A percentile compares a stretch with the other conserved stretches of the same genome.
These are phyloP conservation scores for Macrostomum lignano DNA, from an alignment of 1,140 invertebrate species.

Conservation along the genomic window DNA sequence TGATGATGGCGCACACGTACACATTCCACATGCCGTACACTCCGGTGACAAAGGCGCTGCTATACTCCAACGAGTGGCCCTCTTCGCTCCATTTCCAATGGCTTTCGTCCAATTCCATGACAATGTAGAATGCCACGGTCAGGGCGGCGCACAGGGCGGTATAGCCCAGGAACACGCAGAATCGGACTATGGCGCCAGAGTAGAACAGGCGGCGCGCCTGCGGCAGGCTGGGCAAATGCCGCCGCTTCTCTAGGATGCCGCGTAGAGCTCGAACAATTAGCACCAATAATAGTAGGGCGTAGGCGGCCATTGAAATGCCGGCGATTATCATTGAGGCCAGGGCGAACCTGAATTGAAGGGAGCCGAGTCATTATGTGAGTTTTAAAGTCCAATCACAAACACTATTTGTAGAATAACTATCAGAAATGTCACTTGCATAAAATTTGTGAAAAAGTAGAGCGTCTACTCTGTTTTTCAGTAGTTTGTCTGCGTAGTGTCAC, in stretches of 20 bases:
- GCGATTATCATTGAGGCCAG: conserved; percentile 66
- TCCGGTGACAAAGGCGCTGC: conserved; percentile 74
- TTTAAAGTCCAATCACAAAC: too few relatives aligned
- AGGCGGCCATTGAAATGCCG: conserved; percentile 54
- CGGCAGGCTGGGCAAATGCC: conserved; percentile 59
- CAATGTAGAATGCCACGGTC: conserved; percentile 71
- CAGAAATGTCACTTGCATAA: too few relatives aligned
- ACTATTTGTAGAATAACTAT: too few relatives aligned
- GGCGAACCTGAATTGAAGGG: not conserved
- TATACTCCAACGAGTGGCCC: conserved; percentile 51
- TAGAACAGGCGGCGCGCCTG: conserved; percentile 56
- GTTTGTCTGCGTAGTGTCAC: too few relatives aligned
- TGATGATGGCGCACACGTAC: conserved; percentile 71
- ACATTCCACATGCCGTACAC: conserved; percentile 99
- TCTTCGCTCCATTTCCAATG: conserved; percentile 80
- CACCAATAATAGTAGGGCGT: conserved; percentile 70
- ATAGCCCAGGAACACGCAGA: conserved; percentile 82
- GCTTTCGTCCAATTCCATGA: conserved; percentile 53
- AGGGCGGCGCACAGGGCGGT: conserved; percentile 70
- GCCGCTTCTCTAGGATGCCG: conserved; percentile 63
- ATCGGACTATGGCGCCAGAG: conserved; percentile 78
- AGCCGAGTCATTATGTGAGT: too few relatives aligned
- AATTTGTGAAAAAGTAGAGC: too few relatives aligned
- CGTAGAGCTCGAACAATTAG: conserved; percentile 48
- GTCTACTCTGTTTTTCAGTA: too few relatives aligned